Base-by-base conservation (phyloP, 1,140 invertebrate genomes). In the Drosophila kanapiae region DNA sequence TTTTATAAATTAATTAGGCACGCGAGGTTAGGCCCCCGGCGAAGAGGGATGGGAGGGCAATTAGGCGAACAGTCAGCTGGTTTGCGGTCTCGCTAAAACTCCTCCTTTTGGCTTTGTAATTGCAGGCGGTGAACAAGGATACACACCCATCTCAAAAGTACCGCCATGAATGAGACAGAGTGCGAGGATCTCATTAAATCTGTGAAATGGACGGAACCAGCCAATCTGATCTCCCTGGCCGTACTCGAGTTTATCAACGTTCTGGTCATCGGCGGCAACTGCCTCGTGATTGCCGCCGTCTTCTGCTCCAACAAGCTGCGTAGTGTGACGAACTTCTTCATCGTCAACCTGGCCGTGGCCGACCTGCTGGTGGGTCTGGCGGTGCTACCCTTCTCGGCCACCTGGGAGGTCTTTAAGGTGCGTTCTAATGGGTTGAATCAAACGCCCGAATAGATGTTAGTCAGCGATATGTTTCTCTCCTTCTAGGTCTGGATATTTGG, bases 271-370 rank as follows among this genome's bases (percentile, higher is more conserved):
- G 95, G 95, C 43, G 97, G 98, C 54, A 99, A 99, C 94, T 96
- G 96, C 78, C 94, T 99, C 35, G 98, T 99, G 60, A 98, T 99
- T 84, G 95, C 97, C 56, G 98, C 98, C 57, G 98, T 99, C 37
- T 96, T 97, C 91, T 96, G 97, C 91, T 96, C 95, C 23, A 95
- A 96, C 43, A 98, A 98, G 92, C 94, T 99, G 53, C 95, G 97
- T 48, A 98, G 97, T 60, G 97, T 98, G 69, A 99, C 98, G 43
- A 99, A 99, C 93, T 95, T 98, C 88, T 99, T 99, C 93, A 99
- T 99, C 85, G 94, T 98, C 37, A 98, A 97, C 29, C 94, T 99
- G 72, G 98, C 98, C 0, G 96, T 98, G 2, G 97, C 98, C 37
- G 98, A 99, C 93, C 94, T 99, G 31, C 94, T 98, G 85, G 97